Conservation (phyloP, 53 echinoderm and acorn worm genomes). For the Mesocentrotus franciscanus region DNA sequence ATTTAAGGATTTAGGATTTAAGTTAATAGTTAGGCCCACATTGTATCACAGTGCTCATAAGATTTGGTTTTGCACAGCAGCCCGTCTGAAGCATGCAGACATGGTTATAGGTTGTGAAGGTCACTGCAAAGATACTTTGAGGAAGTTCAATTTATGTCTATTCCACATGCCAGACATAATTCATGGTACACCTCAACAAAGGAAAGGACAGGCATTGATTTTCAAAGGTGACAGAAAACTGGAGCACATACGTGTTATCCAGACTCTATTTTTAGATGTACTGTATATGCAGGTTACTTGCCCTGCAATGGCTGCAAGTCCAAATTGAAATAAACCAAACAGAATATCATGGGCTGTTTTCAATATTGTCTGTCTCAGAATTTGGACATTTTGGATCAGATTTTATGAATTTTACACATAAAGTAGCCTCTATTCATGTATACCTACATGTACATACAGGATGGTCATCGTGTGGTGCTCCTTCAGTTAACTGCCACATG, state of each 20-base stretch:
- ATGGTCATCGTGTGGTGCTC: no score
- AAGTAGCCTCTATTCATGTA: no score
- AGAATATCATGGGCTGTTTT: no score
- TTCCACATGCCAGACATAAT: background rate
- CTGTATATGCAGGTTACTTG: no score
- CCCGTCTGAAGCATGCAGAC: background rate
- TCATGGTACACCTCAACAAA: background rate
- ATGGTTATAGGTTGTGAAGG: background rate
- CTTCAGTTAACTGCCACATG: no score
- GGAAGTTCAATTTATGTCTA: background rate
- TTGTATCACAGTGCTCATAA: background rate
- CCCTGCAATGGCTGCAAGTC: no score
- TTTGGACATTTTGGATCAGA: no score
- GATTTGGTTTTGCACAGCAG: background rate
- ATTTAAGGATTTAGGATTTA: background rate
- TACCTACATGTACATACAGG: no score
- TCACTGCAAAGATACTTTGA: background rate
- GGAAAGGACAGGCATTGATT: background rate
- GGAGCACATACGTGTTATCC: background rate
- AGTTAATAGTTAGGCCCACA: background rate
- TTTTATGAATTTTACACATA: no score
- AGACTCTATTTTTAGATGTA: background rate
- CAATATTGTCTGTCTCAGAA: no score
- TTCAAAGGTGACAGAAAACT: background rate
- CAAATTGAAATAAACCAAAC: no score